Base-by-base conservation (phyloP, 1,140 invertebrate species). In the Camponotus floridanus region DNA sequence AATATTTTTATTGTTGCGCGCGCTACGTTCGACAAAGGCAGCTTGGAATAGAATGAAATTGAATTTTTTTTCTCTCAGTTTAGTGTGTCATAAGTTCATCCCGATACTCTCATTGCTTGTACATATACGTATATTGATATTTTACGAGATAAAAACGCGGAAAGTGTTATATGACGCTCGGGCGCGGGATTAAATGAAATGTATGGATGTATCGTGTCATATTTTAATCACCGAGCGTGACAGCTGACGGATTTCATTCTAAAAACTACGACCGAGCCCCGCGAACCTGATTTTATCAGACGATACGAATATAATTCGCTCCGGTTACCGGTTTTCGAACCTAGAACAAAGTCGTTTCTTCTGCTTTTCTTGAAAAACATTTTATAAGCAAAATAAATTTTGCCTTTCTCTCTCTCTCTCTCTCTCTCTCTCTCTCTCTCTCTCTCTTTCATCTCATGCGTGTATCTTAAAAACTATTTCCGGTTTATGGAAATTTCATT, bases 131-230 rank as follows among this genome's bases (percentile, higher is more conserved):
- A 57, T 33, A 73, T 83, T 70, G 79, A 73, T 39, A 61, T 83
- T 83, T 83, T 48, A 9, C 79, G 79, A 73, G 70, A 83, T 83
- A 83, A 73, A 73, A 73, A 55, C 39, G 39, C 48, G 39, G 26
- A 59, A 71, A 73, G 70, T 73, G 42, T 71, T 21, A 15, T 39
- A 55, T 26, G 68, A 36, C 67, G 13, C 33, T n/a, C 11, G 2
- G 21, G 62, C 39, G 26, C 21, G 18, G 39, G 55, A 62, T 83
- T 73, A 73, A 73, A 83, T 83, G 33, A 83, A 73, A 73, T 61
- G 31, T 48, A 61, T 61, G 39, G 68, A 61, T 31, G 55, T 81
- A 59, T 61, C 33, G 67, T 73, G 79, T 81, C 67, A 81, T 45
- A 81, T 73, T 83, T 73, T 61, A 73, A 73, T 83, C 68, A 48